A percentile compares a stretch with the other conserved stretches of the same genome.
These are phyloP conservation scores for Equus quagga DNA, from an alignment of 2,113 vertebrate genomes.

Conservation along the genomic window DNA sequence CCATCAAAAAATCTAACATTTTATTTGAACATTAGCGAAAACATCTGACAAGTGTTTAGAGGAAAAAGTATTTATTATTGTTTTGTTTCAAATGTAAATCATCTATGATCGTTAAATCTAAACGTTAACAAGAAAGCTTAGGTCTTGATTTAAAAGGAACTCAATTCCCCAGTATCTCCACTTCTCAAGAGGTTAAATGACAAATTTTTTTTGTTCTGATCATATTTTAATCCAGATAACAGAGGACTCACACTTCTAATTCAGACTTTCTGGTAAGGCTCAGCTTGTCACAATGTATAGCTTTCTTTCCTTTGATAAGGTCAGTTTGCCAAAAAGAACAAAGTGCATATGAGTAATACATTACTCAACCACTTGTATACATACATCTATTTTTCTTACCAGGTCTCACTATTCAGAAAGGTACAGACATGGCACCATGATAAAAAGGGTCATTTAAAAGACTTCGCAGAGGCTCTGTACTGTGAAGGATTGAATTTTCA, in stretches of 20 bases:
- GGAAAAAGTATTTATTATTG: not conserved
- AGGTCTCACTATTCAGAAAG: conserved; percentile 87
- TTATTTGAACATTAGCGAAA: conserved; percentile 17
- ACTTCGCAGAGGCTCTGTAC: conserved; percentile 89
- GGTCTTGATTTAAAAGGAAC: conserved; percentile 53
- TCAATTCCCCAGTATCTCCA: conserved; percentile 6
- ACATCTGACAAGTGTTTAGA: not conserved
- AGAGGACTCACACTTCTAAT: conserved; percentile 73
- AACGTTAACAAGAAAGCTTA: not conserved
- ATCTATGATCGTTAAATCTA: not conserved
- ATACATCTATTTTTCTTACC: conserved; percentile 88
- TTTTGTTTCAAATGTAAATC: conserved; percentile 20
- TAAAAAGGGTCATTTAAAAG: conserved; percentile 93
- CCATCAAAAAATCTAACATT: not conserved
- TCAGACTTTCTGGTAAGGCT: conserved; percentile 76
- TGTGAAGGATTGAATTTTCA: conserved; percentile 93
- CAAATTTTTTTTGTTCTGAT: conserved; percentile 49
- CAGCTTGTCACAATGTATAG: conserved; percentile 82
- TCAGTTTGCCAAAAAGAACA: conserved; percentile 89
- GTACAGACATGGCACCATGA: conserved; percentile 88
- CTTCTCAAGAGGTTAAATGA: conserved; percentile 67
- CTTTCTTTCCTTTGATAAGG: conserved; percentile 87
- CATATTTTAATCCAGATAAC: conserved; percentile 77
- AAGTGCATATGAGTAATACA: conserved; percentile 86
- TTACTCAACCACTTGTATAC: conserved; percentile 89